Evolutionary conservation across 2,797 vertebrate species (phyloP).

Genomic region (Paedocypris micromegethes): DNA sequence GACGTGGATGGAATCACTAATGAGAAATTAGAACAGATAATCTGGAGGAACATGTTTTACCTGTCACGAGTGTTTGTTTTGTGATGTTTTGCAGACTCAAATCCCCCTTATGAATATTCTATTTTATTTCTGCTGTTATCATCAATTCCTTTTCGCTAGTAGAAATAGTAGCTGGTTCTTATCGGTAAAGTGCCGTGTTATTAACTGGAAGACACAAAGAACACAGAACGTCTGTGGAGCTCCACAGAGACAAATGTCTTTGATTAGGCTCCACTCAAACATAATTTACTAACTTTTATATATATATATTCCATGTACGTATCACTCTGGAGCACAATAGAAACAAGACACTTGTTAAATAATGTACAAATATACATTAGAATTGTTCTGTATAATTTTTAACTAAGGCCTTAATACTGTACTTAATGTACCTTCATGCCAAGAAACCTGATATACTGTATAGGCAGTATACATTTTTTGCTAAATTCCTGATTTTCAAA

Average conservation of each 20-base stretch:
- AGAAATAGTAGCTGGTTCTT: conserved; percentile 1
- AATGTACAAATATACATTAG: too few relatives aligned
- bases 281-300: too few relatives aligned
- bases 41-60: conserved; percentile 5
- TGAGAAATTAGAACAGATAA: conserved; percentile 18
- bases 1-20: conserved; percentile 16
- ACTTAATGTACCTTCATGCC: too few relatives aligned
- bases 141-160: conserved; percentile 7
- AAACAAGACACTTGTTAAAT: too few relatives aligned
- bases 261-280: neutral
- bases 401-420: too few relatives aligned
- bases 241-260: conserved; percentile 3
- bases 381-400: too few relatives aligned
- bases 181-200: neutral
- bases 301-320: too few relatives aligned
- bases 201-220: neutral
- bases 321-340: too few relatives aligned
- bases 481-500: too few relatives aligned
- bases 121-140: neutral
- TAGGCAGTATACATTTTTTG: too few relatives aligned
- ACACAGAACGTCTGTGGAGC: neutral
- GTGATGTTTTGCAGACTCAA: neutral
- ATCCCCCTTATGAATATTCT: conserved; percentile 6
- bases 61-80: neutral
- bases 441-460: too few relatives aligned